Evolutionary conservation across 2,113 vertebrate genomes (phyloP).

Genomic region (Anoura caudifer): DNA sequence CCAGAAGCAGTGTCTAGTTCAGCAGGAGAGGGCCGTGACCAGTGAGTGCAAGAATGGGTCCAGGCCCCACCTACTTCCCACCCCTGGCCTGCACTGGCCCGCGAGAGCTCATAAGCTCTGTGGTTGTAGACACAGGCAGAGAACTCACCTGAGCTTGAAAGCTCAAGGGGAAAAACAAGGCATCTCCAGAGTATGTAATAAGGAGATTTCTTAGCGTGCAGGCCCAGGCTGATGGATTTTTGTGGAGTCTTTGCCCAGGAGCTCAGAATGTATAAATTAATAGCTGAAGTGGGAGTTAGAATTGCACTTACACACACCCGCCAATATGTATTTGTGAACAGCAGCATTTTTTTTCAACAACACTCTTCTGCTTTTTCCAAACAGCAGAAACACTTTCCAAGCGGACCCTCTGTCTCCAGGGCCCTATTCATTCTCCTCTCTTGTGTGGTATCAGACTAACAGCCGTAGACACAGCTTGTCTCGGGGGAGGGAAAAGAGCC

Average conservation of each 20-base stretch:
- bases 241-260: background rate
- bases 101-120: background rate
- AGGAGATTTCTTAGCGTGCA: background rate
- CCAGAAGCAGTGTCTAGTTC: background rate
- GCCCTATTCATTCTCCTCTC: background rate
- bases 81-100: background rate
- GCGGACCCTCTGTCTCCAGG: background rate
- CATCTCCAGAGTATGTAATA: background rate
- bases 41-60: fast-evolving
- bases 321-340: background rate
- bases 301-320: background rate
- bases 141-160: background rate
- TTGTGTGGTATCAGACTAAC: background rate
- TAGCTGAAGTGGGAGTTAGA: background rate
- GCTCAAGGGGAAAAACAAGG: background rate
- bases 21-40: background rate
- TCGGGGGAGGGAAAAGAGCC: background rate
- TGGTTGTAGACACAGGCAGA: background rate
- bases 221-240: background rate
- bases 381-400: background rate
- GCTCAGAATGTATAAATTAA: background rate
- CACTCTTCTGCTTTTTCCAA: background rate
- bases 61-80: background rate
- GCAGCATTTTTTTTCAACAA: background rate
- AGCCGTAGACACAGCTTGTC: background rate